Conservation (phyloP, 2,888 invertebrate species). For the Diarsia brunnea region DNA sequence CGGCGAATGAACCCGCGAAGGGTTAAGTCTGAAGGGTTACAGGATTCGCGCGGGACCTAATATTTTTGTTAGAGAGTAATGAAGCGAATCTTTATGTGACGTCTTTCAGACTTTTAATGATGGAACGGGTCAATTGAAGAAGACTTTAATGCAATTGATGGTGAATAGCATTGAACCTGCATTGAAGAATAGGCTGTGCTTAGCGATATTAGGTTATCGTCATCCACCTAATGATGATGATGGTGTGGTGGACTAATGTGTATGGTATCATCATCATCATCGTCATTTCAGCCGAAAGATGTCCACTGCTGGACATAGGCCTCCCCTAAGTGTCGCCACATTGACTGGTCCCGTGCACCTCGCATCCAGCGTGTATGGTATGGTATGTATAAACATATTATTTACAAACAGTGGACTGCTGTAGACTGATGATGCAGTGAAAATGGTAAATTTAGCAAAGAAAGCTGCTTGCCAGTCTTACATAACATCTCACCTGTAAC, state of each 20-base stretch:
- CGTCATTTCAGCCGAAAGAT: too few relatives aligned
- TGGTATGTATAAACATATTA: too few relatives aligned
- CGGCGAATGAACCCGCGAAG: conserved; percentile 73
- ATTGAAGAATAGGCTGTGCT: background rate
- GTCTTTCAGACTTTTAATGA: conserved; percentile 60
- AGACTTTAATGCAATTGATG: background rate
- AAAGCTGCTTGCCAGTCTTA: background rate
- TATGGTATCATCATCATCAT: too few relatives aligned
- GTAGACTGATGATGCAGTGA: background rate
- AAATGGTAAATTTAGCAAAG: background rate
- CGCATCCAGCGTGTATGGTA: too few relatives aligned
- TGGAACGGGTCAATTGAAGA: conserved; percentile 23
- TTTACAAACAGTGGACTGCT: background rate
- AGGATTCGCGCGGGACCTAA: conserved; percentile 68
- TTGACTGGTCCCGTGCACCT: too few relatives aligned
- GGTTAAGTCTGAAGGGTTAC: conserved; percentile 70
- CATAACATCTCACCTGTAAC: background rate
- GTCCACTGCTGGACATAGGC: too few relatives aligned
- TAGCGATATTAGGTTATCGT: too few relatives aligned
- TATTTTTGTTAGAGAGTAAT: conserved; percentile 72
- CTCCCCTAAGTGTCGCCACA: too few relatives aligned
- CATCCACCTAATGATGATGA: too few relatives aligned
- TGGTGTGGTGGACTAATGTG: background rate
- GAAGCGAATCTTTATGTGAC: conserved; percentile 63
- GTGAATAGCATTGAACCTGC: background rate